Evolutionary conservation across 2,797 vertebrate genomes (phyloP), one percentile per base, ranked within the genome.

Genomic region (Chromis chromis): DNA sequence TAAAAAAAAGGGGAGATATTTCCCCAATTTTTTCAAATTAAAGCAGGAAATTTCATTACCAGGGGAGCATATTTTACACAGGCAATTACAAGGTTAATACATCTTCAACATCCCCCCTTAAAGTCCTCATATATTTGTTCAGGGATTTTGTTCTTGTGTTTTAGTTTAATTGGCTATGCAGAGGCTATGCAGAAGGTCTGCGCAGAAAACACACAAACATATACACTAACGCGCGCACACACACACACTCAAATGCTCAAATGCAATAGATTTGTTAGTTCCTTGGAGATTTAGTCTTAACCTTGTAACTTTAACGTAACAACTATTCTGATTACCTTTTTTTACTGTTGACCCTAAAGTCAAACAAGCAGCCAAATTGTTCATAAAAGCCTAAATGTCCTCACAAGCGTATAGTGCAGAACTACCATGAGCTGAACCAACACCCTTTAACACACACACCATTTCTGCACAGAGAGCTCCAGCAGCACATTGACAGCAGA

Each of bases 61-160:
- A 78, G 62, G 76, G 85, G 77, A 91, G 78, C 84, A 85, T 91
- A 90, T 91, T 92, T 93, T 90, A 89, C 87, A 90, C 84, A 89
- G 85, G 85, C 93, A 93, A 93, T 94, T 93, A 92, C 88, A 86
- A 92, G 89, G 90, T 92, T 90, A 93, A 93, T 94, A 91, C 82
- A 91, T 92, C 92, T 93, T 92, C 88, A 89, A 85, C 86, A 81
- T 81, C 80, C 81, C 78, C 86, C 72, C 85, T 90, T 84, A 83
- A 90, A 88, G 88, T 78, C 76, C 79, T 79, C 83, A 71, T 86
- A 83, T 87, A 87, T 90, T 88, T 88, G 86, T 86, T 90, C 86
- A 73, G 86, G 84, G 86, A 83, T 80, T 89, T 83, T 81, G 83
- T 86, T 88, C 82, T 81, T 88, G 84, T 82, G 56, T 89, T 88